Evolutionary conservation across 2,888 invertebrate genomes (phyloP), one percentile per base, ranked within the genome.

Genomic region (Slavum lentiscoides): DNA sequence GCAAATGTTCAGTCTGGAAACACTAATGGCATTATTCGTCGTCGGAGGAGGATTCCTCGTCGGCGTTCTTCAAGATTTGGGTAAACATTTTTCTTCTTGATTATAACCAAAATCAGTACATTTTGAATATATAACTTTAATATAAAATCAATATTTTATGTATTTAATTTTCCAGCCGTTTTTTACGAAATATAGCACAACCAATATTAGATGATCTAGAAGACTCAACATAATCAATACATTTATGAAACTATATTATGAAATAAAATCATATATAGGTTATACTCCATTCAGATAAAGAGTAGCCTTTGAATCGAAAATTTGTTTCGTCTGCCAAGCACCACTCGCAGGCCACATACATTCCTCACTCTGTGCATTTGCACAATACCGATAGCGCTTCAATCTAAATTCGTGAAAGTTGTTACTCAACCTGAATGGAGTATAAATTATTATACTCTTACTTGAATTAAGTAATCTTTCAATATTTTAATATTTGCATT

Each of bases 21-120:
- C 39, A 77, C 77, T 11, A 64, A 70, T 53, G 70, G 77, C 62
- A 70, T 77, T 53, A 77, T 77, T 62, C 6, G 61, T 53, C 77
- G 70, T 19, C 61, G 70, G 1, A 64, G 49, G 15, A 62, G 61
- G 37, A 62, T 70, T 43, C 49, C 69, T 0, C 62, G 53, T 55
- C 70, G 70, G 62, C 37, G 64, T 23, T 70, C 64, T 55, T 39
- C 64, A 70, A 68, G 68, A 30, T 53, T 77, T 1, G 70, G 77
- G 77, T 77, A 64, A 21, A 62, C 53, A 67, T 17, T 19, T 21
- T n/a, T 8, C 1, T 19, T 49, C 8, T 66, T 66, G 11, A 66
- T n/a, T 1, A 13, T 49, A 49, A 6, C 1, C 30, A 30, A 49
- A 49, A 13, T 49, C 1, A 49, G 13, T 49, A 49, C 2, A 49